Evolutionary conservation across 2,797 vertebrate genomes (phyloP), one percentile per base, ranked within the genome.

Genomic region (Silurus aristotelis): DNA sequence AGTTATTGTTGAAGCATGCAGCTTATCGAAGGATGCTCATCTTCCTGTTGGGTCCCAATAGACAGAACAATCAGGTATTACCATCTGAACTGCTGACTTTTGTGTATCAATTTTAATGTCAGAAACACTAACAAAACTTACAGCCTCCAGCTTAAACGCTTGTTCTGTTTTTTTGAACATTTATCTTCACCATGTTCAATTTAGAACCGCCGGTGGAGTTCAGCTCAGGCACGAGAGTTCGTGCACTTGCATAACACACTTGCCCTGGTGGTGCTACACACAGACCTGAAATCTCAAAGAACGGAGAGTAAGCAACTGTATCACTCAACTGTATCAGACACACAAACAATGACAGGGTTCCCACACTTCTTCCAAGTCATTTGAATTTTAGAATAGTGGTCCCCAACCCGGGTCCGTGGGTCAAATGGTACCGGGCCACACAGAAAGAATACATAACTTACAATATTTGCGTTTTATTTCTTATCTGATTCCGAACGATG

Each of bases 191-290:
- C 79, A 0, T 79, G 8, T 52, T 70, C 64, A 38, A 82, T 72
- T 38, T 91, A 99, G 98, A 99, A 99, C 88, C 98, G 98, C 10
- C 96, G 98, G n/a, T 99, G 98, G 98, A 99, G 96, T 93, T 97
- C 98, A 2, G 96, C 98, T 61, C 98, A 99, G 91, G 97, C 98
- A 14, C 96, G 98, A 1, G 98, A 99, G 92, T 99, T 99, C 90
- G 96, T 98, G 19, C 98, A 97, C 90, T 96, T 99, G 72, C 98
- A 99, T 93, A 98, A 96, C 89, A 97, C 97, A 1, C 95, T 99
- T 87, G 97, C 97, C 0, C 93, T 98, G n/a, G 95, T 99, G 79
- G 97, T 99, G 84, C 93, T 99, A 82, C 95, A 98, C 91, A 96
- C 96, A 68, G 97, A 99, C 3, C 92, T 98, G 89, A 94, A 94